Base-by-base conservation (phyloP, 2,113 vertebrate species). In the Aegypius monachus region DNA sequence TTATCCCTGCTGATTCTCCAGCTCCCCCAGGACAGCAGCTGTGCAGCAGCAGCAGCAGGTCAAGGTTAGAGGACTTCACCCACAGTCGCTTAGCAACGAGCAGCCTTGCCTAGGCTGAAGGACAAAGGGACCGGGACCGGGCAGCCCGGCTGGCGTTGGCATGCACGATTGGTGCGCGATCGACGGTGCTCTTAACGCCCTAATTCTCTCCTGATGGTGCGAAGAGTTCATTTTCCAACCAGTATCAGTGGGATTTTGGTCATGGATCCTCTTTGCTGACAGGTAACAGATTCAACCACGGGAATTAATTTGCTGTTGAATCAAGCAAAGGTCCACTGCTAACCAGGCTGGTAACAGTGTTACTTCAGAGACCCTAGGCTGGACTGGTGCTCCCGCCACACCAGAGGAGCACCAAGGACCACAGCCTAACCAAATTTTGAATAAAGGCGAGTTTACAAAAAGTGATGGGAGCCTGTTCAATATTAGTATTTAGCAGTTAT, bases 11-110 rank as follows among this genome's bases (percentile, higher is more conserved):
- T 32, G 62, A 80, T 38, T 56, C 73, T 61, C 26, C 13, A 2
- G 52, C 58, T 92, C 93, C 86, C 91, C 29, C 0, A 2, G 93
- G 90, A 67, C 72, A 38, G 67, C 11, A 32, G 63, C 63, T n/a
- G 79, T 43, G 66, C 89, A 73, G 62, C 82, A 81, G 83, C 77
- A 81, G 82, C 77, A 88, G 83, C 81, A 22, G 62, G 50, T 48
- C 82, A 66, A 90, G 84, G 93, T 53, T n/a, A 81, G 88, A 96
- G 88, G 87, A 88, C 97, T 94, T 78, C 73, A 59, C 86, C 94
- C 20, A 40, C 32, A 2, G 97, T 93, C 73, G 50, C 97, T 79
- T 52, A 94, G 97, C 97, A 96, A 96, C 92, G 4, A 65, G 72
- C 26, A 29, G 97, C 90, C 90, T 91, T 70, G 93, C 95, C 93